Conservation (phyloP, 2,113 vertebrate species). For the Cyprinodon brontotheroides region DNA sequence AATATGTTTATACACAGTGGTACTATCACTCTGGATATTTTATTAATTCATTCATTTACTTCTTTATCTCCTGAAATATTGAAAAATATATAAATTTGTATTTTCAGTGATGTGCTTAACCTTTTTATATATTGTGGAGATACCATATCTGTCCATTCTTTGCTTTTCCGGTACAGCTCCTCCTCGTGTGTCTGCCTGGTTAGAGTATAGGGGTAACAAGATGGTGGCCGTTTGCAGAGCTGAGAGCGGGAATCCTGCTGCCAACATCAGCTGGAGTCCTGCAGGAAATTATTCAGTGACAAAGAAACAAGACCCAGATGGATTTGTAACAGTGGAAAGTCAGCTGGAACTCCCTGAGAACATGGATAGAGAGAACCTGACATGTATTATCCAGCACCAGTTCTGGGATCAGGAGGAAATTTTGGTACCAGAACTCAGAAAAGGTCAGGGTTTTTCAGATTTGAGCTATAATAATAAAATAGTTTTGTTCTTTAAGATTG, state of each 20-base stretch:
- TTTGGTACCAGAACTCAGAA: not conserved
- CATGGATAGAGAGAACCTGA: conserved; percentile 25
- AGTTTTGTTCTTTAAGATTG: not conserved
- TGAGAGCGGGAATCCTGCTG: conserved; percentile 59
- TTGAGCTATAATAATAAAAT: not conserved
- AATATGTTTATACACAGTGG: no score
- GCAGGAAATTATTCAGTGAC: not conserved
- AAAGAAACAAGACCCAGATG: rapidly evolving
- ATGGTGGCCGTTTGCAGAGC: conserved; percentile 68
- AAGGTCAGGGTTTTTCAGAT: conserved; percentile 26
- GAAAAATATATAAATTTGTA: not conserved
- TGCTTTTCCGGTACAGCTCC: conserved; percentile 37
- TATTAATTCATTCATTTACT: no score
- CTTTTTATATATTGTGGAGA: not conserved
- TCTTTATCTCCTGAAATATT: no score
- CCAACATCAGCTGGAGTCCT: conserved; percentile 68
- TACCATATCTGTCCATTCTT: not conserved
- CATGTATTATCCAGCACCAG: conserved; percentile 56
- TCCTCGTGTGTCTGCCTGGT: conserved; percentile 25
- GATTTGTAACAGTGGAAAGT: conserved; percentile 51
- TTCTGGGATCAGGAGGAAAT: not conserved
- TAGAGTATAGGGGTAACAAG: conserved; percentile 12
- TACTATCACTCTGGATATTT: no score
- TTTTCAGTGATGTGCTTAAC: not conserved
- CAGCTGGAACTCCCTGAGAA: conserved; percentile 36